phyloP scores from a whole-genome alignment of 2,113 vertebrate genomes.

The Onychostoma macrolepis region DNA sequence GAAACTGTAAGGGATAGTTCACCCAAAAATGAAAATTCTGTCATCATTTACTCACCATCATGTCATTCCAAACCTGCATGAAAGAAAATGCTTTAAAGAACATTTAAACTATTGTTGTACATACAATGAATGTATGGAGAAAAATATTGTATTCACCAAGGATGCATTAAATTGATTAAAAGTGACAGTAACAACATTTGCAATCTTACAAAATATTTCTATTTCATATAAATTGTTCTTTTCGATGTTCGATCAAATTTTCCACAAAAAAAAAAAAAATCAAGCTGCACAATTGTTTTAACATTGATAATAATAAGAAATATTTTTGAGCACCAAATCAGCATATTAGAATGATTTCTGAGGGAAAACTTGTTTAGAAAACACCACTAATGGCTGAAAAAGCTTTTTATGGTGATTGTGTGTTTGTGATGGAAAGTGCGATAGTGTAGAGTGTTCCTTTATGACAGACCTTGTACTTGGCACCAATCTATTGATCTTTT shows the following conservation, averaged over 20 bases:
- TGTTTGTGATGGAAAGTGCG: conserved; percentile 1
- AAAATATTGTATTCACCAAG: neutral
- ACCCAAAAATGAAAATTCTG: neutral
- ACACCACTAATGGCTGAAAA: neutral
- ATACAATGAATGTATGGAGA: neutral
- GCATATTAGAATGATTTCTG: neutral
- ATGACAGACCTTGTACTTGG: conserved; percentile 48
- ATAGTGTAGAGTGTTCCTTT: conserved; percentile 20
- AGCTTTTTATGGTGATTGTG: conserved; percentile 25
- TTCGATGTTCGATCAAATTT: too few species aligned
- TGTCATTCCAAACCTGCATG: neutral
- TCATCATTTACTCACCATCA: neutral
- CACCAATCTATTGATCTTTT: conserved; percentile 59
- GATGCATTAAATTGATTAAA: too few species aligned
- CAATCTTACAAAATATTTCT: neutral
- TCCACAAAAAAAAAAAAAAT: neutral
- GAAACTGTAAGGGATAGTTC: conserved; percentile 10
- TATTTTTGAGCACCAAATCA: neutral
- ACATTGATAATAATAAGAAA: neutral
- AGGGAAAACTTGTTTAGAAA: neutral
- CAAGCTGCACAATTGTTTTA: neutral
- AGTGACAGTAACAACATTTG: neutral
- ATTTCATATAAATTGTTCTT: neutral
- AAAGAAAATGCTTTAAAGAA: neutral
- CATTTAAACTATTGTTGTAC: neutral